Evolutionary conservation across 2,113 vertebrate genomes (phyloP), one percentile per base, ranked within the genome.

Genomic region (Holacanthus passer): DNA sequence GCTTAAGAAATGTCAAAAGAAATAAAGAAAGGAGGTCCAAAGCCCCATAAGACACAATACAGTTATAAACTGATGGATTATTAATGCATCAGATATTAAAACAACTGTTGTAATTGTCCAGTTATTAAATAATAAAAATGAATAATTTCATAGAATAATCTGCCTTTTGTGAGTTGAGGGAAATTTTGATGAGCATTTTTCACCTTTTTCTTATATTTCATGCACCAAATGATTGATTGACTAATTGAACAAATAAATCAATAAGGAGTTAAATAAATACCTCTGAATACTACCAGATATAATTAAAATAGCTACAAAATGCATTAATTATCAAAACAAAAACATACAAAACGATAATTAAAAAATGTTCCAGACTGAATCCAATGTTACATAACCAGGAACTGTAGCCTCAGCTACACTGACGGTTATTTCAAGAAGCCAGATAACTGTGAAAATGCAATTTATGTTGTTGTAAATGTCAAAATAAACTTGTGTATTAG

Each of bases 391-490:
- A 20, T 29, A 31, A 50, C 12, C n/a, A 7, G 12, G 58, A 16
- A 53, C 32, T 7, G 22, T 13, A 20, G 45, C n/a, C 14, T 73
- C 12, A 35, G n/a, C 41, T 12, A 12, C 41, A 41, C 41, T 41
- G 41, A 41, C 16, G 29, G 24, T 39, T 39, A 20, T 24, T 29
- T 24, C 32, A 22, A n/a, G 29, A 22, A n/a, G n/a, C 14, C 72
- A 66, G 53, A 56, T n/a, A 47, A 75, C 31, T 70, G 48, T 86
- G 64, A 75, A 76, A 43, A 74, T 64, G 71, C 10, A 60, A 27
- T 83, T 76, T 60, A 31, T 52, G 65, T 67, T 60, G 27, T 62
- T 63, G 37, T 70, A 35, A 70, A 58, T 58, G 68, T 82, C 9
- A 63, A 45, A 67, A 43, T 48, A 3, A 63, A 29, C 47, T 10